Base-by-base conservation (phyloP, 2,888 invertebrate species). In the Sycophila texana region DNA sequence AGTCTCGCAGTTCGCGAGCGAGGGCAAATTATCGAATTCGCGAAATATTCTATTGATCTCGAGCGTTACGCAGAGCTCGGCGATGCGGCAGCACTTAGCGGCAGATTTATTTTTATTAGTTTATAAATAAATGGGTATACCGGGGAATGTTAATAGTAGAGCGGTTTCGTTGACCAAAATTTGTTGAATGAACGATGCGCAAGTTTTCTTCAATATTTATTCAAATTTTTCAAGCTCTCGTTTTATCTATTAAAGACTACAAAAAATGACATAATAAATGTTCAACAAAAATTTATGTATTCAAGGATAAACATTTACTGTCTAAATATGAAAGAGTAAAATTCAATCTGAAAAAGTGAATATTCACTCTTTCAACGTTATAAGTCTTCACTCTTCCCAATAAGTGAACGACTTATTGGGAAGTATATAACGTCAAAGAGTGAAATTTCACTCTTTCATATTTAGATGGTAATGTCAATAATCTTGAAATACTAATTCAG, bases 61-160 rank as follows among this genome's bases (percentile, higher is more conserved):
- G 16, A 14, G 53, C n/a, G 14, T 4, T 53, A 16, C 20, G 22
- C 58, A 13, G 58, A 66, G 66, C 49, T 66, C 39, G 18, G 51
- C 18, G 66, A 51, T 26, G 66, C 22, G 16, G 53, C 12, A 68
- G 63, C 30, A 22, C 53, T 51, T 14, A 63, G 63, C 47, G 61
- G 18, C 49, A 63, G 63, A 74, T 79, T 71, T 75, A 75, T 79
- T 79, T 79, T 66, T 75, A 71, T 75, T 75, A 75, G 47, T 66
- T 79, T 75, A 75, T 75, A 75, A 79, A 79, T 79, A 79, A 75
- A 66, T 55, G 65, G n/a, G 20, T 30, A n/a, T 1, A 47, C 12
- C 63, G 39, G 55, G 13, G 60, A 67, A 57, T 51, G 53, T 78
- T 74, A 30, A 22, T 65, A 7, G 58, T 26, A 13, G 39, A 39